Evolutionary conservation across 2,888 invertebrate species (phyloP).

Genomic region (Chaetoderma sp.): DNA sequence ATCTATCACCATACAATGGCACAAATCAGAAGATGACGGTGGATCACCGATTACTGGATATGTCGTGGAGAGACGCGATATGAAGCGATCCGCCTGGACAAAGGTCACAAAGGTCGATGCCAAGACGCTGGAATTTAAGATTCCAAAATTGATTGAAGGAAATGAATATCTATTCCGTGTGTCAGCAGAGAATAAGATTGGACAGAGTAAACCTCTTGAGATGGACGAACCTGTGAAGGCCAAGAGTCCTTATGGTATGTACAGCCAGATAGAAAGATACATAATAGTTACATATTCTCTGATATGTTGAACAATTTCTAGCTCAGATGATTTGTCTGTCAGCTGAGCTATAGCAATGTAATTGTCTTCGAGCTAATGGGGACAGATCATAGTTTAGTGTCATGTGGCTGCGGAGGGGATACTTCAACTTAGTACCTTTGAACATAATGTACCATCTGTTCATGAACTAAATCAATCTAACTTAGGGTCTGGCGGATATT

Average conservation of each 20-base stretch:
- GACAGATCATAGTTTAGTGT: no score
- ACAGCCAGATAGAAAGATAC: no score
- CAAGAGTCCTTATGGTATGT: constrained; percentile 52
- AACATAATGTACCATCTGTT: no score
- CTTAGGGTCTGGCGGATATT: no score
- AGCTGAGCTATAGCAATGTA: no score
- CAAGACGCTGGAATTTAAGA: constrained; percentile 22
- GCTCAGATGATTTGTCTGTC: no score
- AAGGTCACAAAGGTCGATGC: constrained; percentile 19
- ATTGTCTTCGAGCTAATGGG: no score
- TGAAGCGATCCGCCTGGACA: constrained; percentile 27
- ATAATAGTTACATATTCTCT: no score
- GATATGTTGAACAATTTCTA: no score
- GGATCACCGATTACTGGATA: constrained; percentile 55
- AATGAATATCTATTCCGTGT: constrained; percentile 59
- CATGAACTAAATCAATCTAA: no score
- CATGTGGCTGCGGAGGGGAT: no score
- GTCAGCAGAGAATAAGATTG: constrained; percentile 52
- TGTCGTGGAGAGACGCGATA: constrained; percentile 50
- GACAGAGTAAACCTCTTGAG: constrained; percentile 69
- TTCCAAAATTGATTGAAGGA: constrained; percentile 46
- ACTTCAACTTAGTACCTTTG: no score
- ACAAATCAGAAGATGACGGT: constrained; percentile 51
- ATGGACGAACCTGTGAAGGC: constrained; percentile 42
- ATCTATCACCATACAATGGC: constrained; percentile 46